Evolutionary conservation across 2,797 vertebrate genomes (phyloP).

Genomic region (Varecia variegata): DNA sequence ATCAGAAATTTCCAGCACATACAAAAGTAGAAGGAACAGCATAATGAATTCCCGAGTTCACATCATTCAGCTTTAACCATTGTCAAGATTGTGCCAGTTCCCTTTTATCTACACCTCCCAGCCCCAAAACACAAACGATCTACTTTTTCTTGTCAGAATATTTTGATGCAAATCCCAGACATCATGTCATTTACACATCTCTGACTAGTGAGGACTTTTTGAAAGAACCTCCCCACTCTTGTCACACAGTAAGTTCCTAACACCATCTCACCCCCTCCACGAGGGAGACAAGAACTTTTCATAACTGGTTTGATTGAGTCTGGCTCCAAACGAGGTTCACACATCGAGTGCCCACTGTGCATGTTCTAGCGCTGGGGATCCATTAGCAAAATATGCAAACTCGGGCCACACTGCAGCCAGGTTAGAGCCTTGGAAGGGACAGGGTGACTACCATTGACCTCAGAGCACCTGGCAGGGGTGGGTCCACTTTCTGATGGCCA

Average conservation of each 20-base stretch:
- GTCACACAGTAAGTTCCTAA: background rate
- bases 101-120: background rate
- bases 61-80: background rate
- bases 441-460: too few relatives aligned
- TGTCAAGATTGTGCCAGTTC: background rate
- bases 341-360: background rate
- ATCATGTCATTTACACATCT: background rate
- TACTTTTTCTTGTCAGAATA: background rate
- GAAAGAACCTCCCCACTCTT: background rate
- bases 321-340: background rate
- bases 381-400: too few relatives aligned
- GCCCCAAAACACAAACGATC: background rate
- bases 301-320: background rate
- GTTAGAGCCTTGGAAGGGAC: too few relatives aligned
- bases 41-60: background rate
- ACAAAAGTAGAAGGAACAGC: background rate
- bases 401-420: background rate
- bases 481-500: background rate
- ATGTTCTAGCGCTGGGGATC: background rate
- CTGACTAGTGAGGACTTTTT: background rate
- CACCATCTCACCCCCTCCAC: too few relatives aligned
- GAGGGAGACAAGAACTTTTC: background rate
- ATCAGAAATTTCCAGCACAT: background rate
- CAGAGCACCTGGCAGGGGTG: background rate
- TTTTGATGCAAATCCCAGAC: background rate